Evolutionary conservation across 2,113 vertebrate species (phyloP).

Genomic region (Sterrhoptilus dennistouni): DNA sequence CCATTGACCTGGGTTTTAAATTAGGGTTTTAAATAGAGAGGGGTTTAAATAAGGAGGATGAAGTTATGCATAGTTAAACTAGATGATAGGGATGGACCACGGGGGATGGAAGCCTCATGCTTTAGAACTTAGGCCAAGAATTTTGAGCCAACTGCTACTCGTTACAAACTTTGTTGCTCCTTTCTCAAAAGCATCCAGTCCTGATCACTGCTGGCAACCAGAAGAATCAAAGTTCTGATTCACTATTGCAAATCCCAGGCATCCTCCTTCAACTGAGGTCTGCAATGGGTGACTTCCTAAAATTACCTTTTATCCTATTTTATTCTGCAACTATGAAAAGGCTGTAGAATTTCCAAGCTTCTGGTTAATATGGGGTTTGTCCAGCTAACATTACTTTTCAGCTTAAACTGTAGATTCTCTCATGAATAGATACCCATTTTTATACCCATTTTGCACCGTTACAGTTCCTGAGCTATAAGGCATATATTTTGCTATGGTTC

Average conservation of each 20-base stretch:
- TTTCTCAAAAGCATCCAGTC: neutral
- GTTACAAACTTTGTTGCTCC: neutral
- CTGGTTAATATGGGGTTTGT: neutral
- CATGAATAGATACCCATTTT: neutral
- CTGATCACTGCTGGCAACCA: neutral
- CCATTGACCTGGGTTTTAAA: neutral
- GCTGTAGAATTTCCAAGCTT: neutral
- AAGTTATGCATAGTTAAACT: neutral
- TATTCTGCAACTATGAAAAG: neutral
- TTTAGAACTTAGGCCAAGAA: neutral
- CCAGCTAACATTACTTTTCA: neutral
- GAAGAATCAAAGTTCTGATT: neutral
- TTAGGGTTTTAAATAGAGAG: neutral
- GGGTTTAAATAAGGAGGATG: neutral
- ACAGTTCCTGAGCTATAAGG: neutral
- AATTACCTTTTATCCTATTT: neutral
- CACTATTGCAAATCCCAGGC: neutral
- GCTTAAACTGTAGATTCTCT: neutral
- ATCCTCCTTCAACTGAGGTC: neutral
- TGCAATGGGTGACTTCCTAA: neutral
- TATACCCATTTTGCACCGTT: neutral
- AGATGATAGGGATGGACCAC: neutral
- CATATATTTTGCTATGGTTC: neutral
- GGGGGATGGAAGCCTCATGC: neutral
- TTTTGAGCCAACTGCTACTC: neutral